These are phyloP conservation scores for Epizoanthus ramosus DNA, from an alignment of 92 coral and sea anemone species.

Conservation along the genomic window DNA sequence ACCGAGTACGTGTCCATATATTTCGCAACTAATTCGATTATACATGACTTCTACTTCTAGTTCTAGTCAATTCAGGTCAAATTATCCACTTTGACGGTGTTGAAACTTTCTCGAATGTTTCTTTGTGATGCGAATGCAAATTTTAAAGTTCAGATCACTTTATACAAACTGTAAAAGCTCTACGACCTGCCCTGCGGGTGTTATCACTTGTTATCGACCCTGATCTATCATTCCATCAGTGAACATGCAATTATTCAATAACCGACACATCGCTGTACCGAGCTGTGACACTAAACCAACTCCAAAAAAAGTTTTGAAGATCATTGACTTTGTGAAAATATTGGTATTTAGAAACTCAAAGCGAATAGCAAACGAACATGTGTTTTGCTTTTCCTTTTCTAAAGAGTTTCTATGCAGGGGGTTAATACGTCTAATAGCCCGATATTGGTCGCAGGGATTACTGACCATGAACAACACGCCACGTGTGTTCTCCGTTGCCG, in stretches of 20 bases:
- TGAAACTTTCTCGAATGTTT: background rate
- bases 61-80: background rate
- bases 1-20: background rate
- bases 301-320: background rate
- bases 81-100: background rate
- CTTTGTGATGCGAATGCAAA: slow-evolving; percentile 7
- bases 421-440: background rate
- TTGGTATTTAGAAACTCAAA: background rate
- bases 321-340: background rate
- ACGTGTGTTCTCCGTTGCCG: background rate
- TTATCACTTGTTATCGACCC: slow-evolving; percentile 11
- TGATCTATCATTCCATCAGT: background rate
- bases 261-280: background rate
- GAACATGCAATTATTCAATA: background rate
- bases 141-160: background rate
- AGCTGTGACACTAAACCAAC: background rate
- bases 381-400: background rate
- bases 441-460: slow-evolving; percentile 3
- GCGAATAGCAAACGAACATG: background rate
- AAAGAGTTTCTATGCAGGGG: slow-evolving; percentile 28
- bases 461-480: slow-evolving; percentile 1
- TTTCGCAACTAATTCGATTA: slow-evolving; percentile 6
- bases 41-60: background rate
- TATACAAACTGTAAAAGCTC: too few species aligned
- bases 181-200: slow-evolving; percentile 10